Evolutionary conservation across 2,797 vertebrate genomes (phyloP).

Genomic region (Benthosema pterotum): DNA sequence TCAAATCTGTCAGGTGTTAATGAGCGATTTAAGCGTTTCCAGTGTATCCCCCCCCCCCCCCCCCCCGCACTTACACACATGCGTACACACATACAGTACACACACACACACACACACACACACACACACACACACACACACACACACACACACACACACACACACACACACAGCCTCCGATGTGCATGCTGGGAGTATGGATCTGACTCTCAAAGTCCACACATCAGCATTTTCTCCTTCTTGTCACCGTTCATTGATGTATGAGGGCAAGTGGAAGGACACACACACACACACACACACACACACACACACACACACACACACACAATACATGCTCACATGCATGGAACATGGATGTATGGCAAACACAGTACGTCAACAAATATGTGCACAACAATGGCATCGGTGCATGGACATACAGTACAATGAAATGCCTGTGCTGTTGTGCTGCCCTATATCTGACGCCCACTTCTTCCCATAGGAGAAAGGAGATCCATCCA

Average conservation of each 20-base stretch:
- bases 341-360: constrained; percentile 20
- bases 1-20: background rate
- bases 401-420: constrained; percentile 16
- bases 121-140: background rate
- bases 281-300: no score
- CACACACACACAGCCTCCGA: constrained; percentile 24
- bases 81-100: no score
- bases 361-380: background rate
- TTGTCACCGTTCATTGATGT: constrained; percentile 16
- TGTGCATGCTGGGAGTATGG: constrained; percentile 57
- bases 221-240: constrained; percentile 57
- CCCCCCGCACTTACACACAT: no score
- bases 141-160: no score
- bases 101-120: no score
- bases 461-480: background rate
- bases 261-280: constrained; percentile 31
- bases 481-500: background rate
- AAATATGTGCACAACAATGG: constrained; percentile 4
- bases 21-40: background rate
- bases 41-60: background rate
- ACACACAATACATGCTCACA: constrained; percentile 5
- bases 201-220: constrained; percentile 49
- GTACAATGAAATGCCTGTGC: constrained; percentile 5
- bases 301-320: no score
- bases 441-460: constrained; percentile 14